Conservation (phyloP, 2,113 vertebrate genomes). For the Salminus brasiliensis region DNA sequence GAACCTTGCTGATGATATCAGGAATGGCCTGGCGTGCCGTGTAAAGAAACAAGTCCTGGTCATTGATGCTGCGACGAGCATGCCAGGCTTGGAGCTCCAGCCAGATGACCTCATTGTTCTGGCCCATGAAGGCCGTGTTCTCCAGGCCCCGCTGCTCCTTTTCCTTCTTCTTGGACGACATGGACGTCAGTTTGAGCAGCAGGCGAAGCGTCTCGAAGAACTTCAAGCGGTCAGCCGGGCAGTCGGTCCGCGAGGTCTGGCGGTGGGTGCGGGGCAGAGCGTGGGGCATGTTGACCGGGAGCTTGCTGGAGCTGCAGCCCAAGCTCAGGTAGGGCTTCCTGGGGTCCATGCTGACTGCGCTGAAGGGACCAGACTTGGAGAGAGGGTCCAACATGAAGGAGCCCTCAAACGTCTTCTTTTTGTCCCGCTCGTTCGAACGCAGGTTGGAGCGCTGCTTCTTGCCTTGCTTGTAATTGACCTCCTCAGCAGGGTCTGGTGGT, state of each 20-base stretch:
- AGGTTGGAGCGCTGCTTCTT: conserved; percentile 86
- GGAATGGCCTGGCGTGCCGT: conserved; percentile 97
- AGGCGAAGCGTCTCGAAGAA: conserved; percentile 97
- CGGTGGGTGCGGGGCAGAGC: conserved; percentile 88
- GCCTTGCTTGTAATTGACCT: conserved; percentile 87
- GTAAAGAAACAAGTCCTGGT: conserved; percentile 94
- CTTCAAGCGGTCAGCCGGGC: conserved; percentile 94
- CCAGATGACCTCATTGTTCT: conserved; percentile 98
- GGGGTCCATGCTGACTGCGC: conserved; percentile 87
- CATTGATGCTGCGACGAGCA: conserved; percentile 87
- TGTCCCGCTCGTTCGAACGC: conserved; percentile 89
- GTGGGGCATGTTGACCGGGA: conserved; percentile 89
- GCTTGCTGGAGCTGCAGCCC: conserved; percentile 90
- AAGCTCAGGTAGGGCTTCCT: conserved; percentile 98
- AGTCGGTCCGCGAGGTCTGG: conserved; percentile 95
- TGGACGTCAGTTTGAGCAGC: conserved; percentile 96
- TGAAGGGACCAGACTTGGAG: conserved; percentile 82
- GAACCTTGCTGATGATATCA: conserved; percentile 95
- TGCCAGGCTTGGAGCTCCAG: conserved; percentile 99
- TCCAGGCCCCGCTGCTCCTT: conserved; percentile 94
- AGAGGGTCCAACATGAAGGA: conserved; percentile 93
- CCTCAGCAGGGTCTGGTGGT: conserved; percentile 77
- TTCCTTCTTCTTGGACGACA: conserved; percentile 99
- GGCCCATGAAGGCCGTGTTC: conserved; percentile 87
- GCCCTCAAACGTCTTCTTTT: conserved; percentile 91